A percentile compares a stretch with the other conserved stretches of the same genome.
Conservation (phyloP, 2,797 vertebrate species). For the Euphonia xanthogaster region DNA sequence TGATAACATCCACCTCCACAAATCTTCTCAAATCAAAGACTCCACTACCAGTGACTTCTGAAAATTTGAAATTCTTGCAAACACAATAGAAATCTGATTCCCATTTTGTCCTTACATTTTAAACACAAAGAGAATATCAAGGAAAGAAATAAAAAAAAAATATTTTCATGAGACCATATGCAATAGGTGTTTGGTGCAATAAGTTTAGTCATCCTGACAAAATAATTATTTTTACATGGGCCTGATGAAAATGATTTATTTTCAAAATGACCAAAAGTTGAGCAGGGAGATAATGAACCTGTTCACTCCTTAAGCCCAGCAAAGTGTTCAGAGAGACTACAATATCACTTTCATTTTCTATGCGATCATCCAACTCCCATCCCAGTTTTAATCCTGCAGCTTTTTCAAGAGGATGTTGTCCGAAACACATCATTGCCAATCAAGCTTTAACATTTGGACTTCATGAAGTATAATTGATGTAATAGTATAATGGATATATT, state of each 20-base stretch:
- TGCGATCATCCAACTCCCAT: accelerated
- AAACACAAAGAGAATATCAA: background rate
- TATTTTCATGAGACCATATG: background rate
- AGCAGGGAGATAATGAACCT: background rate
- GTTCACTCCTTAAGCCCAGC: background rate
- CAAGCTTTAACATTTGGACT: background rate
- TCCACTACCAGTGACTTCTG: background rate
- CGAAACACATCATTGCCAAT: background rate
- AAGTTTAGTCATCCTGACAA: background rate
- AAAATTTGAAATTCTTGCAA: background rate
- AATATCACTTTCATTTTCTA: background rate
- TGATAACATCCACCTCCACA: background rate
- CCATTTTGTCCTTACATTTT: background rate
- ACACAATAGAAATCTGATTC: background rate
- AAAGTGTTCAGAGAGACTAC: background rate
- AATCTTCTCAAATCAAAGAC: background rate
- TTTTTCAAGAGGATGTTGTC: background rate
- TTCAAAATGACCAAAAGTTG: background rate
- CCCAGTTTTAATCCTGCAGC: background rate
- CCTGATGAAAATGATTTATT: background rate
- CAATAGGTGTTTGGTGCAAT: background rate
- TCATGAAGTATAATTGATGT: background rate
- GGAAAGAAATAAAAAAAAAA: background rate
- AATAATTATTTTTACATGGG: background rate
- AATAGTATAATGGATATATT: background rate